Percentiles rank a stretch among this genome's conserved stretches.
Conservation (phyloP, 2,888 invertebrate species). For the Drosophila paramelanica region DNA sequence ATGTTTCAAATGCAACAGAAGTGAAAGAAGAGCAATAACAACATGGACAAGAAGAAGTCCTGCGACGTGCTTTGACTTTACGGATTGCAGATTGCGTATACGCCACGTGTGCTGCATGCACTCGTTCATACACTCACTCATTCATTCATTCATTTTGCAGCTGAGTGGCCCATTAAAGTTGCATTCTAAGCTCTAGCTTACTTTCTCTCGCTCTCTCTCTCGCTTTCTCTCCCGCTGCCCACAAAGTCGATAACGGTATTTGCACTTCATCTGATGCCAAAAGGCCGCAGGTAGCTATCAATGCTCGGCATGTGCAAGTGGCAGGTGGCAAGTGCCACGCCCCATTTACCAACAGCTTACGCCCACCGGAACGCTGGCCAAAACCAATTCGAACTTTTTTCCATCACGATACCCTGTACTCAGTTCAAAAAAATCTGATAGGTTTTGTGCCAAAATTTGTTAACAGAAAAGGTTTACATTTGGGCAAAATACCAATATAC, state of each 20-base stretch:
- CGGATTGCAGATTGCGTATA: constrained; percentile 28
- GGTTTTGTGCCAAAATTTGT: background rate
- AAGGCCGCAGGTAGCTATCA: constrained; percentile 62
- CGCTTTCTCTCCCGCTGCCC: background rate
- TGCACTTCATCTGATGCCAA: constrained; percentile 65
- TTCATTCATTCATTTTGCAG: constrained; percentile 38
- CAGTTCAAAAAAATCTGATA: background rate
- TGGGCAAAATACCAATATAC: too few species aligned
- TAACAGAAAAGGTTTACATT: background rate
- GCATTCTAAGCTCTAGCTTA: constrained; percentile 24
- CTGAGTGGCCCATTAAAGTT: constrained; percentile 48
- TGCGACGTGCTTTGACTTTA: constrained; percentile 33
- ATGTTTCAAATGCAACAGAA: constrained; percentile 4
- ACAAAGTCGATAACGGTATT: constrained; percentile 37
- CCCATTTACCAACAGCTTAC: constrained; percentile 59
- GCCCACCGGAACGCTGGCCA: constrained; percentile 46
- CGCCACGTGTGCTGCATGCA: constrained; percentile 35
- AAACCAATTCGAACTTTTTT: constrained; percentile 62
- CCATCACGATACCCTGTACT: background rate
- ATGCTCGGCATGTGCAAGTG: constrained; percentile 39
- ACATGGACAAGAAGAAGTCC: constrained; percentile 18
- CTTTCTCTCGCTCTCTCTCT: background rate
- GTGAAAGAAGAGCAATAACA: background rate
- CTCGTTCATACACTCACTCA: constrained; percentile 24
- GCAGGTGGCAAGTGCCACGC: constrained; percentile 40